Evolutionary conservation across 1,140 invertebrate species (phyloP).

Genomic region (Venustaconcha ellipsiformis): DNA sequence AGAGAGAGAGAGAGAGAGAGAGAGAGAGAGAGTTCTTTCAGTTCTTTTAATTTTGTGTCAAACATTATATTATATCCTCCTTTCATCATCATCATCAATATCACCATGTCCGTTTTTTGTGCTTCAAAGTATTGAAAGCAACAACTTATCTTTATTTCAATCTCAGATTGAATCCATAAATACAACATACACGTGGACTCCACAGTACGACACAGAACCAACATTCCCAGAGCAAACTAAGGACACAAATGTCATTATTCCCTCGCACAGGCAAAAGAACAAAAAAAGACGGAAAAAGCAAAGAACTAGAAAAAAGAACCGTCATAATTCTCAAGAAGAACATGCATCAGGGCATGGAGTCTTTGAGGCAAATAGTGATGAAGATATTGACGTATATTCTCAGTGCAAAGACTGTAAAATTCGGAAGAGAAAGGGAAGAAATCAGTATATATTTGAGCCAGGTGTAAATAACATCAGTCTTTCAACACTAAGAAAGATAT

Average conservation of each 20-base stretch:
- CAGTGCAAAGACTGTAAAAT: conserved; percentile 26
- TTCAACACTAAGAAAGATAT: conserved; percentile 22
- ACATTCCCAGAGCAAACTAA: conserved; percentile 7
- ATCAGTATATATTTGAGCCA: background rate
- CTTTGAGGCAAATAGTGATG: conserved; percentile 4
- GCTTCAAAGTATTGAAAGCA: too few relatives aligned
- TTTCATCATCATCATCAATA: too few relatives aligned
- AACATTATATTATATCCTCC: too few relatives aligned
- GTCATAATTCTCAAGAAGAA: background rate
- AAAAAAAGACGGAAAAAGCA: conserved; percentile 22
- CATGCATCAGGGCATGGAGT: conserved; percentile 3
- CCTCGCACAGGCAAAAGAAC: conserved; percentile 13
- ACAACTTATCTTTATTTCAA: too few relatives aligned
- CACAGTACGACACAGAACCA: too few relatives aligned
- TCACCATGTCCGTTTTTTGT: too few relatives aligned
- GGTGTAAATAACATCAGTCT: conserved; percentile 11
- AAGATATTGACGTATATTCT: conserved; percentile 17
- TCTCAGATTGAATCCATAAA: too few relatives aligned
- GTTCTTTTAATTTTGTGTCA: too few relatives aligned
- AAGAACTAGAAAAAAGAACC: conserved; percentile 10
- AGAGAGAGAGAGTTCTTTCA: too few relatives aligned
- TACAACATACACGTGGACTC: too few relatives aligned
- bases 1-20: too few relatives aligned
- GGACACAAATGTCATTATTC: conserved; percentile 13
- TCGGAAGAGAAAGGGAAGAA: conserved; percentile 26